phyloP scores from a whole-genome alignment of 2,888 invertebrate species.

The Hyalella azteca region DNA sequence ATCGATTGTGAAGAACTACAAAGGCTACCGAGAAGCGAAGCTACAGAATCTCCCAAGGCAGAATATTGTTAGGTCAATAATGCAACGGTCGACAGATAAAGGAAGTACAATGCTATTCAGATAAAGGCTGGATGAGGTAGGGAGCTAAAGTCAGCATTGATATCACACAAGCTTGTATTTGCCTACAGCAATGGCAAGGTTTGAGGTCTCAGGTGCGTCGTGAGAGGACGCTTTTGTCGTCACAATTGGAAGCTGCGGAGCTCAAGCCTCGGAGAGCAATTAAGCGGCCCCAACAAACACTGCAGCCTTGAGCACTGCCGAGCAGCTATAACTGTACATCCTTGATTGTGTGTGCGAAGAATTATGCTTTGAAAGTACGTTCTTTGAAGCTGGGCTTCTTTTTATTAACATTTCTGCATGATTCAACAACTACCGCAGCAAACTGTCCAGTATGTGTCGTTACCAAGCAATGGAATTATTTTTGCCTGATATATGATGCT shows the following conservation, averaged over 20 bases:
- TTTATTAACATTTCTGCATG: background rate
- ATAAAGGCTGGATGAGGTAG: constrained; percentile 2
- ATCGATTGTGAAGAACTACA: constrained; percentile 21
- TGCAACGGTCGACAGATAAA: background rate
- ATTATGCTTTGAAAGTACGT: too few relatives aligned
- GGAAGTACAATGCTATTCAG: constrained; percentile 10
- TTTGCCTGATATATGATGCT: background rate
- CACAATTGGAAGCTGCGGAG: constrained; percentile 34
- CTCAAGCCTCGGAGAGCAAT: constrained; percentile 7
- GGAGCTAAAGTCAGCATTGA: constrained; percentile 2
- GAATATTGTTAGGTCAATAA: constrained; percentile 20
- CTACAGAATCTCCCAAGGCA: constrained; percentile 13
- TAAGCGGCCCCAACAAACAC: constrained; percentile 15
- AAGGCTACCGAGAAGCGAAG: constrained; percentile 1
- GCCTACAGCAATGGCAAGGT: constrained; percentile 8
- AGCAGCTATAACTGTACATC: background rate
- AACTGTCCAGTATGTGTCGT: background rate
- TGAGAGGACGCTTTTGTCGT: constrained; percentile 7
- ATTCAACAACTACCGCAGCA: background rate
- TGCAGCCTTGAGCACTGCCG: background rate
- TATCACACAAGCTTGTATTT: constrained; percentile 21
- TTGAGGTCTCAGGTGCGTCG: constrained; percentile 9
- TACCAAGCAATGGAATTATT: background rate
- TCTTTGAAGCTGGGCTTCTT: too few relatives aligned
- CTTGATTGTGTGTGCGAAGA: too few relatives aligned